phyloP scores from a whole-genome alignment of 2,113 vertebrate species.

The Neofelis nebulosa region DNA sequence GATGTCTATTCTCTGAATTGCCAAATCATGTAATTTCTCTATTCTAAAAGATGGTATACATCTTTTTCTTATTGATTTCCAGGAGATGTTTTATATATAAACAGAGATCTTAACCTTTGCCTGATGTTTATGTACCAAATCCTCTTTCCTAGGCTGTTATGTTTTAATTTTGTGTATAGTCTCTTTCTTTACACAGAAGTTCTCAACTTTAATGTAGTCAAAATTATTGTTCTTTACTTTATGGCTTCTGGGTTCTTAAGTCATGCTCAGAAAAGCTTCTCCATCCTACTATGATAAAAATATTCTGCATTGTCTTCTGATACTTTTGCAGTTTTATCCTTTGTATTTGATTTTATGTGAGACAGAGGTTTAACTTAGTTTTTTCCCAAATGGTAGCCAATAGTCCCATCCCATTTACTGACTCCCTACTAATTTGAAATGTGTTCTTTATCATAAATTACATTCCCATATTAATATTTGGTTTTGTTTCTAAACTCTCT shows the following conservation, averaged over 20 bases:
- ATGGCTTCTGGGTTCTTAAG: slow-evolving; percentile 33
- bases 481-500: slow-evolving; percentile 47
- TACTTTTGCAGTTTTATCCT: background rate
- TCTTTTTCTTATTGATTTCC: slow-evolving; percentile 54
- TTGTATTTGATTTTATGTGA: slow-evolving; percentile 27
- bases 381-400: slow-evolving; percentile 1
- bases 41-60: slow-evolving; percentile 20
- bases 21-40: slow-evolving; percentile 27
- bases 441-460: slow-evolving; percentile 55
- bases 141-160: slow-evolving; percentile 12
- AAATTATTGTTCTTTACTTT: slow-evolving; percentile 47
- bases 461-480: slow-evolving; percentile 41
- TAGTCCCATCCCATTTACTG: slow-evolving; percentile 13
- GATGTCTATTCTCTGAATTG: background rate
- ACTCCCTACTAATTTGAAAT: slow-evolving; percentile 39
- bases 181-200: slow-evolving; percentile 27
- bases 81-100: background rate
- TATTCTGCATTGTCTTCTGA: slow-evolving; percentile 20
- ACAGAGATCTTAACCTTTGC: slow-evolving; percentile 17
- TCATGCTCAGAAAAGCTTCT: slow-evolving; percentile 18
- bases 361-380: background rate
- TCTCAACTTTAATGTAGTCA: slow-evolving; percentile 8
- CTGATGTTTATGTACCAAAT: slow-evolving; percentile 9
- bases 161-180: slow-evolving; percentile 46
- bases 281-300: slow-evolving; percentile 31